Evolutionary conservation across 2,888 invertebrate genomes (phyloP), one percentile per base, ranked within the genome.

Genomic region (Dicroscelio sp.): DNA sequence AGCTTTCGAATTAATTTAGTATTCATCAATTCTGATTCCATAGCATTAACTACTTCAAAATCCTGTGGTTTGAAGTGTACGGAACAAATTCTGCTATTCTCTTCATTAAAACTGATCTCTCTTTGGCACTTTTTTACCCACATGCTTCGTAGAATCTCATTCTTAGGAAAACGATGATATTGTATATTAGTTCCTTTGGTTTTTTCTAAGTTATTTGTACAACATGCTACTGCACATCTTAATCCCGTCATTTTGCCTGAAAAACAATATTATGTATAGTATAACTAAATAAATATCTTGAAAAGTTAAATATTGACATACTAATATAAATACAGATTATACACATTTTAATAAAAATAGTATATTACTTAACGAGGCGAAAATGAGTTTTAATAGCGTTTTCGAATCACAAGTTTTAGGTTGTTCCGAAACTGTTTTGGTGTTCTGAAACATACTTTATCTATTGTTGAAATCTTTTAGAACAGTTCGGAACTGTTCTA

Each of bases 101-200:
- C 79, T 52, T 67, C 79, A 5, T 80, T 80, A 52, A 80, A 80
- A 33, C 52, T 80, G 23, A 67, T 67, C 27, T n/a, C 3, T 60
- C 79, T 65, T 52, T 67, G 48, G 52, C 79, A 80, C 25, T 80
- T 80, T 30, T 52, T 65, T 0, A 80, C 65, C 79, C 79, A 80
- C 25, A 35, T 25, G 5, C 2, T 52, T 33, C 79, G 20, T 48
- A 82, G 48, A 4, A n/a, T 23, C 35, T 82, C 80, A 82, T 82
- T 67, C 48, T 82, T 82, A 23, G 80, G 80, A 38, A 82, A 82
- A 69, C 80, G 52, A 33, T 82, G 69, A 25, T 82, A 82, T 23
- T 82, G 80, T 33, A 82, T 55, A 48, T 52, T 80, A 8, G 80
- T 52, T 31, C 80, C 80, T 55, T 80, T 80, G 12, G 80, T 80